Conservation (phyloP, 2,888 invertebrate species). For the Furcula furcula region DNA sequence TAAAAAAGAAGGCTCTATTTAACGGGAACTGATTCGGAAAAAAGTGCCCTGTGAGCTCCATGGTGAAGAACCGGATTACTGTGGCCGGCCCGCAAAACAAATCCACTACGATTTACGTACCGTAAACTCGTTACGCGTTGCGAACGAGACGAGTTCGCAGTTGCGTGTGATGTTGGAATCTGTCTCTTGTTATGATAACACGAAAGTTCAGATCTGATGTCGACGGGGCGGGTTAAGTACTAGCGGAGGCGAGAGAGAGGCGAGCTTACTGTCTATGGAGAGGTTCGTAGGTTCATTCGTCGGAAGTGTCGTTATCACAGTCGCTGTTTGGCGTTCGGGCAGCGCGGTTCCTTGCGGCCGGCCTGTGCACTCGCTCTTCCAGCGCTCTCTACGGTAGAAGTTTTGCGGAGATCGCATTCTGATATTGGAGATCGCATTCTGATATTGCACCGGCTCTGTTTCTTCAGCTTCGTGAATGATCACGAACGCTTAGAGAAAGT, state of each 20-base stretch:
- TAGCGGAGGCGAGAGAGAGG: conserved; percentile 61
- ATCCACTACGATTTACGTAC: conserved; percentile 79
- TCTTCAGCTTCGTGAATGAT: conserved; percentile 57
- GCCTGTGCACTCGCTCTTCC: conserved; percentile 36
- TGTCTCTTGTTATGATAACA: conserved; percentile 48
- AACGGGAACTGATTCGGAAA: conserved; percentile 65
- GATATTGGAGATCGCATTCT: conserved; percentile 59
- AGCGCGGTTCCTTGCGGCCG: conserved; percentile 56
- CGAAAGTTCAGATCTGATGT: conserved; percentile 50
- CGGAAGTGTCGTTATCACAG: conserved; percentile 78
- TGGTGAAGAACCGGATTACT: conserved; percentile 71
- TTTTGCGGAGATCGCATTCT: conserved; percentile 68
- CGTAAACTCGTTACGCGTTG: conserved; percentile 78
- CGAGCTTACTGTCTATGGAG: conserved; percentile 67
- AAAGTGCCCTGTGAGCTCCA: conserved; percentile 62
- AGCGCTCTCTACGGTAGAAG: conserved; percentile 56
- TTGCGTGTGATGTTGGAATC: conserved; percentile 42
- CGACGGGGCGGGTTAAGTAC: conserved; percentile 43
- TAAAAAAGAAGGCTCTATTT: conserved; percentile 73
- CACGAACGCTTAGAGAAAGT: conserved; percentile 64
- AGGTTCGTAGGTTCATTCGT: conserved; percentile 71
- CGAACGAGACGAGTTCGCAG: conserved; percentile 59
- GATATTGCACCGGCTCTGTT: conserved; percentile 47
- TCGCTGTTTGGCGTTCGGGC: conserved; percentile 75
- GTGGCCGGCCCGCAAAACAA: conserved; percentile 70